Evolutionary conservation across 2,888 invertebrate species (phyloP), one percentile per base, ranked within the genome.

Genomic region (Eilema caniola): DNA sequence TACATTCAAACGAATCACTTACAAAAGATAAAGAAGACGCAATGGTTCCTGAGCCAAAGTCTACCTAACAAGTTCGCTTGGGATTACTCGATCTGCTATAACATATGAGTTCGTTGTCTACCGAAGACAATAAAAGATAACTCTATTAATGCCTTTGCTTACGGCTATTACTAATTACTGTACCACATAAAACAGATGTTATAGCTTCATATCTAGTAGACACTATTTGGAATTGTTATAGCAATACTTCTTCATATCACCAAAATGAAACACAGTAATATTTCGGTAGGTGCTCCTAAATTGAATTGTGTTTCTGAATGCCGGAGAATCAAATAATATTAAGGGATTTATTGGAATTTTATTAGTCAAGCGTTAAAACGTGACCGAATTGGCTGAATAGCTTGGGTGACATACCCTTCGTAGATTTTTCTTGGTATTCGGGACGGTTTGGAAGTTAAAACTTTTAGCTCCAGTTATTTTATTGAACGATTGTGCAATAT

Each of bases 301-400:
- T 41, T 47, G 60, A 64, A 69, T 69, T 59, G 59, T 69, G 37
- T 59, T 60, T 24, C 47, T 59, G 53, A 65, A 65, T 31, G 31
- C 47, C 65, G 12, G 23, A 33, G 53, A 59, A 24, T 14, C 37
- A 62, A 62, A 20, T 47, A 67, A 24, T 70, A 31, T 63, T 68
- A 56, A 66, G 62, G 64, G 47, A 67, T 69, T 71, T 67, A 70
- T 70, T 61, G 25, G 70, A 77, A 41, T 60, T 37, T 69, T 61
- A 74, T 67, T 59, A 64, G 59, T 47, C 20, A 60, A 69, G 64
- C 63, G 63, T 57, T 63, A 59, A 68, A 62, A 74, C 53, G 60
- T 74, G 69, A 69, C 65, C 70, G 57, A 53, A 68, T 56, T 31
- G 37, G 14, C 62, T 68, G 68, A 68, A 68, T 68, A 62, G 28